A percentile compares a stretch with the other conserved stretches of the same genome.
Evolutionary conservation across 2,797 vertebrate genomes (phyloP).

Genomic region (Sebastes baramenuke): DNA sequence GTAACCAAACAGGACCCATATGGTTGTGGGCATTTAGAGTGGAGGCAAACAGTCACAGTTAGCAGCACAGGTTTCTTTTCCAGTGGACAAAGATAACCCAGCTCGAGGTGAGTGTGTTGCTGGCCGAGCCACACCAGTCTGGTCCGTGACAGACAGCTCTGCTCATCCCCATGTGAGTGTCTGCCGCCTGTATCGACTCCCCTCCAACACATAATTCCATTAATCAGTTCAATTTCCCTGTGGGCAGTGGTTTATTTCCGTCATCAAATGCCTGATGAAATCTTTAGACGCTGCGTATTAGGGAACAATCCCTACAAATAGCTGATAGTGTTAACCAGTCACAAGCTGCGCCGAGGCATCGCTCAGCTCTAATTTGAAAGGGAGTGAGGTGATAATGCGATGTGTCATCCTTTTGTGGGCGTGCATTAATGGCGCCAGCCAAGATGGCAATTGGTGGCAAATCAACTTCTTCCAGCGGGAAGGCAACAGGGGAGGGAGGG

Average conservation of each 20-base stretch:
- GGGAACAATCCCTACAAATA: slow-evolving; percentile 86
- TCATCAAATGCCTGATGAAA: slow-evolving; percentile 91
- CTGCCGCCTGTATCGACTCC: slow-evolving; percentile 76
- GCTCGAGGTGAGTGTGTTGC: slow-evolving; percentile 48
- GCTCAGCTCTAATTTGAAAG: slow-evolving; percentile 92
- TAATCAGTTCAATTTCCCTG: slow-evolving; percentile 89
- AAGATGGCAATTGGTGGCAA: slow-evolving; percentile 87
- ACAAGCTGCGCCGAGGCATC: slow-evolving; percentile 88
- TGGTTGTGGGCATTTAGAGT: slow-evolving; percentile 56
- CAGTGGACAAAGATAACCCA: slow-evolving; percentile 47
- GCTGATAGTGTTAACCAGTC: slow-evolving; percentile 89
- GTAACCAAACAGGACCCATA: slow-evolving; percentile 61
- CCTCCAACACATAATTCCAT: slow-evolving; percentile 87
- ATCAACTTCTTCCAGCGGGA: slow-evolving; percentile 89
- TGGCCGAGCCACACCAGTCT: slow-evolving; percentile 35
- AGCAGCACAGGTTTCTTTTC: slow-evolving; percentile 49
- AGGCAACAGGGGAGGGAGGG: slow-evolving; percentile 47
- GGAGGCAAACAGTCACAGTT: slow-evolving; percentile 41
- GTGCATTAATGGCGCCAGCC: slow-evolving; percentile 92
- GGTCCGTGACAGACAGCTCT: slow-evolving; percentile 61
- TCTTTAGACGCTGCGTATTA: slow-evolving; percentile 90
- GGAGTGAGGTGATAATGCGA: slow-evolving; percentile 90
- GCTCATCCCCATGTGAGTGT: slow-evolving; percentile 68
- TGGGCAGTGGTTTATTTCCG: slow-evolving; percentile 90
- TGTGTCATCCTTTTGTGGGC: slow-evolving; percentile 91